A percentile compares a stretch with the other conserved stretches of the same genome.
phyloP scores from a whole-genome alignment of 1,140 invertebrate species.

The Coelopa frigida region DNA sequence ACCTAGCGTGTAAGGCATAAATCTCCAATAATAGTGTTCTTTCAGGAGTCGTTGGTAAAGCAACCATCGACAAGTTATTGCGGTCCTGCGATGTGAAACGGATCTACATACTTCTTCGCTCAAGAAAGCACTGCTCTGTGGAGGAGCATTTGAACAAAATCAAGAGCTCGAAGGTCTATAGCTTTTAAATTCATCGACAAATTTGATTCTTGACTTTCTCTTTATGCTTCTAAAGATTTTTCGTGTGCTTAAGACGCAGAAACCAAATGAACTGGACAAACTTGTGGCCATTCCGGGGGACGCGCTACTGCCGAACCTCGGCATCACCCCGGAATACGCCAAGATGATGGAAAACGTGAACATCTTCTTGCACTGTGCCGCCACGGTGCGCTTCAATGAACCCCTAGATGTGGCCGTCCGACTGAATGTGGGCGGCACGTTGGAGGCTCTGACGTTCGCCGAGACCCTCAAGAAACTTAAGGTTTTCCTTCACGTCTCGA shows the following conservation, averaged over 20 bases:
- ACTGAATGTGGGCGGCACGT: slow-evolving; percentile 56
- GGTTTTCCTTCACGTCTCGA: slow-evolving; percentile 72
- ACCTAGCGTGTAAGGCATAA: no score
- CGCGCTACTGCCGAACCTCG: not conserved
- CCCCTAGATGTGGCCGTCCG: slow-evolving; percentile 56
- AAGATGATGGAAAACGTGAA: slow-evolving; percentile 49
- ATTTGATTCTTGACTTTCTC: not conserved
- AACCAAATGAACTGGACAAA: slow-evolving; percentile 9
- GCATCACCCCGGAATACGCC: not conserved
- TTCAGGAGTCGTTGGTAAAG: slow-evolving; percentile 54
- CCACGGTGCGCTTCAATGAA: slow-evolving; percentile 70
- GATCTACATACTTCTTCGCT: slow-evolving; percentile 60
- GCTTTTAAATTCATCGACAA: not conserved
- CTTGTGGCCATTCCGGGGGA: slow-evolving; percentile 7
- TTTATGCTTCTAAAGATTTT: slow-evolving; percentile 1
- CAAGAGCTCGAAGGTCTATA: slow-evolving; percentile 13
- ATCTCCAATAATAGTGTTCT: no score
- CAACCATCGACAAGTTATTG: slow-evolving; percentile 66
- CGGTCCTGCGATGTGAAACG: slow-evolving; percentile 56
- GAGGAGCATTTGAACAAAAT: slow-evolving; percentile 28
- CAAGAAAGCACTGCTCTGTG: slow-evolving; percentile 42
- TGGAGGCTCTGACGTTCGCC: slow-evolving; percentile 54
- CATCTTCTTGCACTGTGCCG: slow-evolving; percentile 87
- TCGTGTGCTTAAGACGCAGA: not conserved
- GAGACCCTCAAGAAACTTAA: slow-evolving; percentile 59